Base-by-base conservation (phyloP, 2,797 vertebrate species). In the Myotis vivesi region DNA sequence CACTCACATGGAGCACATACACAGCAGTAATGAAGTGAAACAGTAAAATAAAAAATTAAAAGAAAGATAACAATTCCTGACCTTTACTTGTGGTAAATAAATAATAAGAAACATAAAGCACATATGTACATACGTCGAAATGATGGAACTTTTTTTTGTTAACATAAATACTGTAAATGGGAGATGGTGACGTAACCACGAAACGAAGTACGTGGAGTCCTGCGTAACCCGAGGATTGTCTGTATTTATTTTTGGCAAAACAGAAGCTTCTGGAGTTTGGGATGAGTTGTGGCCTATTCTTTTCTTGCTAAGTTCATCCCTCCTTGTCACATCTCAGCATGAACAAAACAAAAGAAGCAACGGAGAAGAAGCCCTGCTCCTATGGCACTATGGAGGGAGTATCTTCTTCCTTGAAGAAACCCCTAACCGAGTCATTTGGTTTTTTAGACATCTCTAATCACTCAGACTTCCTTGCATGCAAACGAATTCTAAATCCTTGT, bases 231-330 rank as follows among this genome's bases (percentile, higher is more conserved):
- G 4, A 46, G 46, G 46, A 46, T 13, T 46, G 46, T 46, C 46
- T 46, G 46, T 15, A 38, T 71, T 73, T 73, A 68, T 92, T 75
- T 92, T 38, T 87, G 66, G 11, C 38, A 71, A 91, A 55, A 1
- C 46, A 84, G 75, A 92, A 30, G 12, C 46, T 84, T 92, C 92
- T 87, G 68, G 55, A 72, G 23, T 88, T 92, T 79, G 36, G 55
- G 36, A 91, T 41, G 7, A 87, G 8, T 25, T 81, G 36, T 22
- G 30, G 17, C 7, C 33, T 95, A 15, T 57, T 84, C 22, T 84
- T 94, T 71, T 81, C 79, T 91, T 89, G 53, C 83, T 95, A 76
- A 87, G 23, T 17, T 53, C 38, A 81, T 57, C 16, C 30, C 5
- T 95, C 19, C 8, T 36, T 89, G 71, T 44, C 62, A 86, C 16